These are phyloP conservation scores for Colletes collaris DNA, from an alignment of 2,888 invertebrate genomes.

Conservation along the genomic window DNA sequence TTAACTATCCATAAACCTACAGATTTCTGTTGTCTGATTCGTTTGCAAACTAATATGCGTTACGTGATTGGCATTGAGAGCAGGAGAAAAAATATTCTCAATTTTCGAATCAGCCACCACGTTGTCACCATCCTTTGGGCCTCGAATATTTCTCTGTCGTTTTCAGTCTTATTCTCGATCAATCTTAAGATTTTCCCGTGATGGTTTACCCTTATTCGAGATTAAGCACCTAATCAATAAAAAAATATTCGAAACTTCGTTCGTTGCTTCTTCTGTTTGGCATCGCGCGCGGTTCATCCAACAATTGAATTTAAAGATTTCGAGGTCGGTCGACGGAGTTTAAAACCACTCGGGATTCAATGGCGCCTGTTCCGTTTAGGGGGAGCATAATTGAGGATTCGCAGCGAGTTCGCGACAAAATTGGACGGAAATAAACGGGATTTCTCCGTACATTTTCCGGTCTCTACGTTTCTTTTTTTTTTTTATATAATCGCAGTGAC, in stretches of 20 bases:
- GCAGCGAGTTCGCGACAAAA: constrained; percentile 4
- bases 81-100: no score
- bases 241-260: neutral
- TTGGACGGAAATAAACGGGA: constrained; percentile 11
- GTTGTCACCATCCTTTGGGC: no score
- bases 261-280: neutral
- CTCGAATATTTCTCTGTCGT: no score
- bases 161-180: no score
- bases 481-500: neutral
- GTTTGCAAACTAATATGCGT: no score
- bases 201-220: no score
- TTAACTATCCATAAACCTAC: no score
- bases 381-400: neutral
- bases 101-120: no score
- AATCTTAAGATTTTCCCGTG: no score
- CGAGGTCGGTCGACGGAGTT: neutral
- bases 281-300: neutral
- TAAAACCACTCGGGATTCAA: neutral
- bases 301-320: constrained; percentile 8
- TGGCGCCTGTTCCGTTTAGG: neutral
- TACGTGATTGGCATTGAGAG: no score
- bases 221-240: no score
- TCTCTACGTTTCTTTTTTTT: neutral
- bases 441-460: neutral
- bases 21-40: no score